Base-by-base conservation (phyloP, 2,888 invertebrate genomes). In the Trachelus iudaicus region DNA sequence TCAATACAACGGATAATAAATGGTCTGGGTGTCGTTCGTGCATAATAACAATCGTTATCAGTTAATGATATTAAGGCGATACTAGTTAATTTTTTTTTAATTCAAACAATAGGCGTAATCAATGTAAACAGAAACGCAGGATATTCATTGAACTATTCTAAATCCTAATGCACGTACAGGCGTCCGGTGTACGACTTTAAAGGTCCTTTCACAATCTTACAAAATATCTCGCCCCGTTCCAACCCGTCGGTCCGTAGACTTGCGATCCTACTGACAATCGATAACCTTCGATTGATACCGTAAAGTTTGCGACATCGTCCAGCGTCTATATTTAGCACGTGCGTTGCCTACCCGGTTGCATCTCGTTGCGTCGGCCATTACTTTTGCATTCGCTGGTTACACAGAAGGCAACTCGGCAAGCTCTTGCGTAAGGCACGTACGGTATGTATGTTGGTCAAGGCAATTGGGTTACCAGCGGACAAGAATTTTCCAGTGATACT, bases 361-460 rank as follows among this genome's bases (percentile, higher is more conserved):
- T 56, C 56, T 56, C 56, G 56, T 56, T 56, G 56, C 56, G 56
- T 23, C 23, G 23, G 56, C 23, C 56, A 56, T 56, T 56, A 56
- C 56, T 56, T 56, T 56, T 56, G 56, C 56, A 56, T 56, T 56
- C 9, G 56, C 56, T 56, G 23, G 23, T 9, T 23, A 23, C 56
- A 30, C 33, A 33, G 30, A 56, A 34, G 30, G 56, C 23, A 56
- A 75, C 33, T n/a, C 33, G 15, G 34, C 12, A 34, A 23, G n/a
- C 11, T 75, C 74, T 34, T 35, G 34, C 74, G 73, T 34, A 34
- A 37, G 68, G 35, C 23, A 33, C 74, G 69, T 75, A 56, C 34
- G 73, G 85, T 85, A 82, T 83, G 82, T 83, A 89, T 89, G 84
- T 89, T 87, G 89, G 89, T 89, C 89, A 89, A 89, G 89, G 89